phyloP scores from a whole-genome alignment of 1,140 invertebrate genomes.

The roundworm (Caenorhabditis elegans) region WBcel235 BX284605.5:16790001-16790500 shows the following conservation, averaged over 20 bases:
- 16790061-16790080: conserved; percentile 9
- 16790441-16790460: conserved; percentile 69
- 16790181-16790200: conserved; percentile 32
- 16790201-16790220: conserved; percentile 50
- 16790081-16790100: neutral
- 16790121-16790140: conserved; percentile 4
- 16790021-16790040: conserved; percentile 32
- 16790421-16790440: conserved; percentile 69
- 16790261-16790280: conserved; percentile 60
- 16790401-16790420: conserved; percentile 70
- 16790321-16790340: conserved; percentile 68
- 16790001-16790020: conserved; percentile 33
- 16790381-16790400: conserved; percentile 64
- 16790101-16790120: neutral
- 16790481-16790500: too few relatives aligned
- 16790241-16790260: conserved; percentile 51
- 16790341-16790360: conserved; percentile 62
- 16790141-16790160: neutral
- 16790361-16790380: conserved; percentile 66
- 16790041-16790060: conserved; percentile 16
- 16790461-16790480: conserved; percentile 69
- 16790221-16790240: conserved; percentile 54
- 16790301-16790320: conserved; percentile 68
- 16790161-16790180: conserved; percentile 1
- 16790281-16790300: conserved; percentile 67